These are phyloP conservation scores for Aethina tumida DNA, from an alignment of 1,140 invertebrate genomes.

Conservation along the genomic window DNA sequence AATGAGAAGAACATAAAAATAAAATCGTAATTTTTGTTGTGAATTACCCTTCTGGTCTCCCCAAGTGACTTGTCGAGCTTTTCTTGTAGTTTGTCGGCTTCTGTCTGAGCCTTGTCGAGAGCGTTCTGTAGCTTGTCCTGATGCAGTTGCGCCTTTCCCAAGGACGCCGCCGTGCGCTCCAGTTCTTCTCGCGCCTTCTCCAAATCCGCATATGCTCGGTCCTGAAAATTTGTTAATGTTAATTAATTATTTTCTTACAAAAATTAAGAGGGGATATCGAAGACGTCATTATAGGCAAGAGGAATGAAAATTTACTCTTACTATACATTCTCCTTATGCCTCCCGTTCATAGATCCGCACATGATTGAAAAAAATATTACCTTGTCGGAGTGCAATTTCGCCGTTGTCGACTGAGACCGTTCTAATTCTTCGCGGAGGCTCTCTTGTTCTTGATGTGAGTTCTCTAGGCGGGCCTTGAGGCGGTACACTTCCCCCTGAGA, in stretches of 20 bases:
- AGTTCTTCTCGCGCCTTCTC: conserved; percentile 86
- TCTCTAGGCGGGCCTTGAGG: conserved; percentile 86
- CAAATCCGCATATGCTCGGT: conserved; percentile 72
- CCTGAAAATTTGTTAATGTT: too few species aligned
- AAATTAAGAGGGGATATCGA: too few species aligned
- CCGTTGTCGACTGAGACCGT: conserved; percentile 60
- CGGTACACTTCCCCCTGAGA: conserved; percentile 90
- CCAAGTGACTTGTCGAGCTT: conserved; percentile 68
- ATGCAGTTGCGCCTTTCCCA: conserved; percentile 81
- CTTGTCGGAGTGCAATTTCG: conserved; percentile 74
- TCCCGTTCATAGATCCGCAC: too few species aligned
- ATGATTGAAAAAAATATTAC: too few species aligned
- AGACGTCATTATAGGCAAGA: too few species aligned
- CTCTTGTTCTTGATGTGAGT: conserved; percentile 87
- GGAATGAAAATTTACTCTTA: too few species aligned
- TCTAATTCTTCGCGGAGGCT: conserved; percentile 86
- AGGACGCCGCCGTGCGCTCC: conserved; percentile 76
- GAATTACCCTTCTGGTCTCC: conserved; percentile 66
- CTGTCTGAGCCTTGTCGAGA: conserved; percentile 80
- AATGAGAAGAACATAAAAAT: conserved; percentile 1
- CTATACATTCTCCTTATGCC: too few species aligned
- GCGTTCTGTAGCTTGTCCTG: conserved; percentile 82
- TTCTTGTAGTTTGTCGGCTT: conserved; percentile 84
- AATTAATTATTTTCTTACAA: too few species aligned
- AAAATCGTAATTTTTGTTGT: conserved; percentile 3